These are phyloP conservation scores for Centropus bengalensis DNA, from an alignment of 2,113 vertebrate genomes.

Conservation along the genomic window DNA sequence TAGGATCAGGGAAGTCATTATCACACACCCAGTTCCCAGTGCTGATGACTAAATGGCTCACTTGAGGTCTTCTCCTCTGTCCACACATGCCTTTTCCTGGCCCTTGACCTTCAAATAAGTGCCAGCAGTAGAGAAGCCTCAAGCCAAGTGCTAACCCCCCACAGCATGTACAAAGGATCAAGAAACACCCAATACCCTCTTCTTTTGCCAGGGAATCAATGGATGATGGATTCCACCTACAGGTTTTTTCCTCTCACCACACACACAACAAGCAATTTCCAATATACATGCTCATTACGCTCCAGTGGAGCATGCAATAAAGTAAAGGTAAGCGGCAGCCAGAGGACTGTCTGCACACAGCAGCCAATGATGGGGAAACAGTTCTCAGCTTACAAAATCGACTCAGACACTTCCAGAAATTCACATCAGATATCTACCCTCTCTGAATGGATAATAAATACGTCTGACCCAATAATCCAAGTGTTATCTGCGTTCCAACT, in stretches of 20 bases:
- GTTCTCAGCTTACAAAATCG: slow-evolving; percentile 51
- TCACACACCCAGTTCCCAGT: background rate
- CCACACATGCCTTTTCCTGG: background rate
- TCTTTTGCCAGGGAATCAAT: background rate
- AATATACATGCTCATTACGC: slow-evolving; percentile 44
- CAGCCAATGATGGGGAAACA: slow-evolving; percentile 14
- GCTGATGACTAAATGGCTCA: background rate
- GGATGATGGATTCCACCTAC: background rate
- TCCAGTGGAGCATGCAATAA: slow-evolving; percentile 36
- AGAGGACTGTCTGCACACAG: slow-evolving; percentile 26
- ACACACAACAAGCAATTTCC: slow-evolving; percentile 19
- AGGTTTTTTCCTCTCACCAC: background rate
- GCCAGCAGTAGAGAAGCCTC: background rate
- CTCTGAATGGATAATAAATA: slow-evolving; percentile 69
- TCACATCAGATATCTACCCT: slow-evolving; percentile 65
- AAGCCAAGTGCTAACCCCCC: background rate
- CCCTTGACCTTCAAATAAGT: background rate
- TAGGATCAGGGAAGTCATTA: background rate
- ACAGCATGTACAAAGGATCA: background rate
- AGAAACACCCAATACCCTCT: background rate
- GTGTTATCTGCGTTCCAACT: slow-evolving; percentile 63
- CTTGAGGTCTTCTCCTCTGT: background rate
- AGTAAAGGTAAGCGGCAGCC: slow-evolving; percentile 23
- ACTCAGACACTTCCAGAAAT: slow-evolving; percentile 67
- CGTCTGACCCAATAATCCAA: slow-evolving; percentile 61